phyloP scores from a whole-genome alignment of 2,888 invertebrate genomes.

The Diaprepes abbreviatus region DNA sequence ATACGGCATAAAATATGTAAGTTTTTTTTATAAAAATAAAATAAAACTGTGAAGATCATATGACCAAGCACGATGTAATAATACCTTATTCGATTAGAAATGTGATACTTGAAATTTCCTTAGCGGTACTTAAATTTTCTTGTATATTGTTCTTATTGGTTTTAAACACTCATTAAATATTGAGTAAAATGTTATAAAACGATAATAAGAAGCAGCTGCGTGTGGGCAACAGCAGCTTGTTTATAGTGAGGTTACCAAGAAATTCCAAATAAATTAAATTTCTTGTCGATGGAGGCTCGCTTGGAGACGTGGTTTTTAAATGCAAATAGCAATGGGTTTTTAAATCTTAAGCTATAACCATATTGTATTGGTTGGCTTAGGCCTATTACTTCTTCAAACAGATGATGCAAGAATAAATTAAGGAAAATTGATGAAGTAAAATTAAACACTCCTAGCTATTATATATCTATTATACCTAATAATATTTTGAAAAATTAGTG shows the following conservation, averaged over 20 bases:
- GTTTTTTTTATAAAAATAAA: no score
- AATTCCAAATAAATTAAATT: not conserved
- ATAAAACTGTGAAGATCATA: not conserved
- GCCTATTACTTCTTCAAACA: no score
- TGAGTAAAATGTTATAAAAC: slow-evolving; percentile 1
- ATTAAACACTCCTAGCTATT: no score
- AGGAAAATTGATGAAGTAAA: no score
- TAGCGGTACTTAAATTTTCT: slow-evolving; percentile 20
- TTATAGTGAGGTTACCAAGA: not conserved
- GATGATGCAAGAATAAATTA: no score
- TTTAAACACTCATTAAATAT: slow-evolving; percentile 11
- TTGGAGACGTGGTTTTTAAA: not conserved
- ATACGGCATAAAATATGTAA: no score
- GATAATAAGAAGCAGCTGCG: not conserved
- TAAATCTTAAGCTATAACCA: no score
- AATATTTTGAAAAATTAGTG: no score
- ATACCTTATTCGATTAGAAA: not conserved
- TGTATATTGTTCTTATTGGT: slow-evolving; percentile 7
- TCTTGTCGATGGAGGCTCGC: not conserved
- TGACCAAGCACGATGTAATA: not conserved
- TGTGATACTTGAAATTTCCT: slow-evolving; percentile 8
- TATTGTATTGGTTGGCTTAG: no score
- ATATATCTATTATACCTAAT: no score
- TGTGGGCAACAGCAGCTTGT: not conserved
- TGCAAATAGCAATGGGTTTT: no score